Base-by-base conservation (phyloP, 2,888 invertebrate species). In the Sabatieria punctata region DNA sequence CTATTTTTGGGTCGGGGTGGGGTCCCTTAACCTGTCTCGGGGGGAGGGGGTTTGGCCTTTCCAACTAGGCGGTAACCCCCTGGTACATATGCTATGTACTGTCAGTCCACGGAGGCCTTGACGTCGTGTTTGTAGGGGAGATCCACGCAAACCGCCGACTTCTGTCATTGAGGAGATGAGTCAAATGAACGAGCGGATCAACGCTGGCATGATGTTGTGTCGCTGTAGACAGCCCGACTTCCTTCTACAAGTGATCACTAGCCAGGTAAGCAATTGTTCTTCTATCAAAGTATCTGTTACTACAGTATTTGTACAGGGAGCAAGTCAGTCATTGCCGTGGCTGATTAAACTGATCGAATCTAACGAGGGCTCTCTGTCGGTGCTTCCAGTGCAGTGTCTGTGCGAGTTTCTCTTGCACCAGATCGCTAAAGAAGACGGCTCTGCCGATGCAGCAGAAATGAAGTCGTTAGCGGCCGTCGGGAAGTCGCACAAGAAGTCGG, bases 311-410 rank as follows among this genome's bases (percentile, higher is more conserved):
- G 13, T 8, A 27, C 52, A 67, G 66, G 69, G 69, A 15, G 80
- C 86, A 8, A 79, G 84, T 0, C 82, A 86, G 55, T 85, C 89
- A 36, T 88, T 91, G 86, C 89, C 91, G 2, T 93, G 93, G 93
- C 71, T 93, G 51, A 86, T 88, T 8, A 86, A 89, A 65, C 73
- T 93, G 50, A 84, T 93, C 15, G 81, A 88, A 57, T 85, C 82
- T 57, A 85, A 84, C 54, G 88, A 88, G 61, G 82, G 84, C 1
- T 82, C 84, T 19, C 73, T 82, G 53, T 81, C 83, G 60, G 83
- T 88, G 56, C 71, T 95, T 21, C 93, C 93, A 0, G 88, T 93
- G n/a, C 91, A 91, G 63, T 93, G 91, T 64, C 74, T 95, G 42
- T 93, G 93, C 71, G 93, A 93, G 71, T 91, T 91, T 71, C 74